phyloP scores from a whole-genome alignment of 2,797 vertebrate species.

The Chromis chromis region DNA sequence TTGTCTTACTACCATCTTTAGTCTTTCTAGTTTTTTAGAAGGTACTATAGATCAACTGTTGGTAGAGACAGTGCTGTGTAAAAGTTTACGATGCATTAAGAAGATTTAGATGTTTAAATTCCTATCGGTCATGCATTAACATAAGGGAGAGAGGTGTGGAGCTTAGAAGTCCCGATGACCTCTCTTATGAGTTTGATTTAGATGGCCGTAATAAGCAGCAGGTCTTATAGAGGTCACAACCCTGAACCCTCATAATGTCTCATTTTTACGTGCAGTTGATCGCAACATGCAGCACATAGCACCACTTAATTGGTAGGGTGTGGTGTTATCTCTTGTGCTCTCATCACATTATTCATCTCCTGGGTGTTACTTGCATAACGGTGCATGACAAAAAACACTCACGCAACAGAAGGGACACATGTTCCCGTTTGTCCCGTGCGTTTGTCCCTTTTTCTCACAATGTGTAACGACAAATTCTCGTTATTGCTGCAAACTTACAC shows the following conservation, averaged over 20 bases:
- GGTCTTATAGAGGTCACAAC: neutral
- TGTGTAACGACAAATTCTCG: neutral
- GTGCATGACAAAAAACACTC: neutral
- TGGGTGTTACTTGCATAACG: constrained; percentile 2
- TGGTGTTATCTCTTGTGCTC: neutral
- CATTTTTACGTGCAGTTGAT: neutral
- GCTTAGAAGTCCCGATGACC: neutral
- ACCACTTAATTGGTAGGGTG: neutral
- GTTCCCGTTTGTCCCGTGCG: too few relatives aligned
- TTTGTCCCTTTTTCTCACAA: constrained; percentile 23
- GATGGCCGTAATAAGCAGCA: neutral
- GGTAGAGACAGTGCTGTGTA: neutral
- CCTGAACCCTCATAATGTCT: neutral
- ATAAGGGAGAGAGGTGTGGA: neutral
- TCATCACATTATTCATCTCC: constrained; percentile 3
- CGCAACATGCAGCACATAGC: neutral
- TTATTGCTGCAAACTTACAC: constrained; percentile 9
- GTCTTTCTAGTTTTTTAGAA: too few relatives aligned
- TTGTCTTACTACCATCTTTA: too few relatives aligned
- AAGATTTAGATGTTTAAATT: too few relatives aligned
- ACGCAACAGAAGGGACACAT: neutral
- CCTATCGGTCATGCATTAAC: neutral
- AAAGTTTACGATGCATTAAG: neutral
- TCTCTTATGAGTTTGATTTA: neutral
- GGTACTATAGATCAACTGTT: neutral